Percentiles rank a stretch among this genome's conserved stretches.
Conservation (phyloP, 2,888 invertebrate genomes). For the Drosophila pseudotalamancana region DNA sequence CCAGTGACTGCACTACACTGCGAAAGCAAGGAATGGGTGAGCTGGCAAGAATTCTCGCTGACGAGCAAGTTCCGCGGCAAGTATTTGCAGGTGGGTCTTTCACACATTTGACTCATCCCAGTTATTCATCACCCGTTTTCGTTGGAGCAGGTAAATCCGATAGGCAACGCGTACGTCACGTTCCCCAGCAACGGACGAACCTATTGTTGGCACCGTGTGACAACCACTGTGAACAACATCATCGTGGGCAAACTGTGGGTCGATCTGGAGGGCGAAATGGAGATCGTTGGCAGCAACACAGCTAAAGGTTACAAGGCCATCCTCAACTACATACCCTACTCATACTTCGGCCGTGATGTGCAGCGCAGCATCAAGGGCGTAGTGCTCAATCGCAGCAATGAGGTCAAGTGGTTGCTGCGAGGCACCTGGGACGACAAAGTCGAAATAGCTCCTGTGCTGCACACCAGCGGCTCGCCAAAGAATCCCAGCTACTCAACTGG, state of each 20-base stretch:
- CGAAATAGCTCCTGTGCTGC: slow-evolving; percentile 95
- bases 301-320: slow-evolving; percentile 96
- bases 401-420: slow-evolving; percentile 90
- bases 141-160: slow-evolving; percentile 85
- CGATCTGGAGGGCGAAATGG: slow-evolving; percentile 99
- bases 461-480: slow-evolving; percentile 88
- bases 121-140: background rate
- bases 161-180: slow-evolving; percentile 89
- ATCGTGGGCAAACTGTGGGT: slow-evolving; percentile 99
- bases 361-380: slow-evolving; percentile 95
- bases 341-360: slow-evolving; percentile 98
- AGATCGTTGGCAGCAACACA: slow-evolving; percentile 94
- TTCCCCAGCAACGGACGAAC: slow-evolving; percentile 90
- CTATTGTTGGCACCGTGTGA: slow-evolving; percentile 98
- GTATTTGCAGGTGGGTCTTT: slow-evolving; percentile 91
- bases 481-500: slow-evolving; percentile 97
- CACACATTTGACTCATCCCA: background rate
- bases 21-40: slow-evolving; percentile 95
- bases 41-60: slow-evolving; percentile 99
- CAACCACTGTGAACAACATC: slow-evolving; percentile 99
- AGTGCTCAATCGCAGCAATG: slow-evolving; percentile 89
- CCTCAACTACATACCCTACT: slow-evolving; percentile 98
- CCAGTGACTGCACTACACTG: slow-evolving; percentile 98
- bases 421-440: slow-evolving; percentile 98
- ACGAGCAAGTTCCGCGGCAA: slow-evolving; percentile 99